phyloP scores from a whole-genome alignment of 1,140 invertebrate species.

The Bombus breviceps region DNA sequence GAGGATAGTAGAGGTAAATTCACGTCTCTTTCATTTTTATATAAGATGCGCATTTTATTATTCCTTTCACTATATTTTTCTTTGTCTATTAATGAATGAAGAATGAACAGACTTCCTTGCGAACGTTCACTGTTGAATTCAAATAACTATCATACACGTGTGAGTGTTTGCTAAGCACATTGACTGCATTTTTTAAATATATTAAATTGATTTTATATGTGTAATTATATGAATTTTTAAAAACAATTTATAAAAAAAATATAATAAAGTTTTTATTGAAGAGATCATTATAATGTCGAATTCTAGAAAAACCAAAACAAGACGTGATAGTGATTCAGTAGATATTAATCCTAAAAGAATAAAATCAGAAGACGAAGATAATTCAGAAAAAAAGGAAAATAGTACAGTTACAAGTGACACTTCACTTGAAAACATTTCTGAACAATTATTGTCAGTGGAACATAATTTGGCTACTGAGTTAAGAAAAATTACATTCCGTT shows the following conservation, averaged over 20 bases:
- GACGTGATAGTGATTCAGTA: constrained; percentile 52
- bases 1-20: background rate
- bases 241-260: background rate
- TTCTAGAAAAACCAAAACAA: constrained; percentile 59
- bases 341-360: constrained; percentile 61
- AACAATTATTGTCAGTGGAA: constrained; percentile 77
- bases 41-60: background rate
- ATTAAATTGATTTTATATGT: background rate
- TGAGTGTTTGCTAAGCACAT: too few species aligned
- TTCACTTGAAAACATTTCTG: constrained; percentile 57
- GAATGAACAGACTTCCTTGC: background rate
- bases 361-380: constrained; percentile 18
- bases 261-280: constrained; percentile 1
- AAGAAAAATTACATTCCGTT: constrained; percentile 77
- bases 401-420: background rate
- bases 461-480: constrained; percentile 73
- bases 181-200: background rate
- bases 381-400: constrained; percentile 10
- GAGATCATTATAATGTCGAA: constrained; percentile 1
- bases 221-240: background rate
- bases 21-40: background rate
- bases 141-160: background rate
- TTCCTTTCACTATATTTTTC: background rate
- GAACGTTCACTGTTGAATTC: background rate
- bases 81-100: background rate